Evolutionary conservation across 2,888 invertebrate genomes (phyloP).

Genomic region (Rhamnusium bicolor): DNA sequence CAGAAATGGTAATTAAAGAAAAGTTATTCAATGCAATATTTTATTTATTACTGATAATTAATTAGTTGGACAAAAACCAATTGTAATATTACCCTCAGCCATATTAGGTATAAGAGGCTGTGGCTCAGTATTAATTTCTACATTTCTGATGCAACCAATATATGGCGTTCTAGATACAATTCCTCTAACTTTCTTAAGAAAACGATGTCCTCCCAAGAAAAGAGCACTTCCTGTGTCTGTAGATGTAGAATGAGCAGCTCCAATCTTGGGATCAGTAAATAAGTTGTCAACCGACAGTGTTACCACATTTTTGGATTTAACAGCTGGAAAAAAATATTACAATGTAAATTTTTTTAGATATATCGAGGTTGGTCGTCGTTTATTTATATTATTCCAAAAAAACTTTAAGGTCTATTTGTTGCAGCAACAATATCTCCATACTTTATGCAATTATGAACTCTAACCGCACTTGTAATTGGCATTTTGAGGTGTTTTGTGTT

Average conservation of each 20-base stretch:
- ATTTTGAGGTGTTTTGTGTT: no score
- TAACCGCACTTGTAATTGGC: no score
- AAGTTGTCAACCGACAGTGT: slow-evolving; percentile 89
- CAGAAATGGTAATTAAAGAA: not conserved
- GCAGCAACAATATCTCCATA: no score
- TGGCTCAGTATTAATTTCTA: slow-evolving; percentile 75
- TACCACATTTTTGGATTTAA: slow-evolving; percentile 93
- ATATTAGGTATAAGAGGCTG: slow-evolving; percentile 74
- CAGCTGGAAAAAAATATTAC: no score
- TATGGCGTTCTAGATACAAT: slow-evolving; percentile 81
- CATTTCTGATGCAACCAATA: slow-evolving; percentile 85
- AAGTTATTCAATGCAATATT: not conserved
- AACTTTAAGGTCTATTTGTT: no score
- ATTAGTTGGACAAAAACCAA: slow-evolving; percentile 86
- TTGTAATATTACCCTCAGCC: slow-evolving; percentile 80
- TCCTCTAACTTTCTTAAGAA: slow-evolving; percentile 74
- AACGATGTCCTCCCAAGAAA: slow-evolving; percentile 92
- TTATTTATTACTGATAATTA: slow-evolving; percentile 63
- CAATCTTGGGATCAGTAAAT: slow-evolving; percentile 82
- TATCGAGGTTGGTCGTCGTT: no score
- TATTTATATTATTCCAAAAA: no score
- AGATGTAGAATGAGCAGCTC: slow-evolving; percentile 74
- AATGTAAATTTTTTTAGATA: no score
- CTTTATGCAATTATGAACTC: no score
- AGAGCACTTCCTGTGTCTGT: slow-evolving; percentile 89